A percentile compares a stretch with the other conserved stretches of the same genome.
These are phyloP conservation scores for Macrosoma leucophasiata DNA, from an alignment of 2,888 invertebrate genomes.

Conservation along the genomic window DNA sequence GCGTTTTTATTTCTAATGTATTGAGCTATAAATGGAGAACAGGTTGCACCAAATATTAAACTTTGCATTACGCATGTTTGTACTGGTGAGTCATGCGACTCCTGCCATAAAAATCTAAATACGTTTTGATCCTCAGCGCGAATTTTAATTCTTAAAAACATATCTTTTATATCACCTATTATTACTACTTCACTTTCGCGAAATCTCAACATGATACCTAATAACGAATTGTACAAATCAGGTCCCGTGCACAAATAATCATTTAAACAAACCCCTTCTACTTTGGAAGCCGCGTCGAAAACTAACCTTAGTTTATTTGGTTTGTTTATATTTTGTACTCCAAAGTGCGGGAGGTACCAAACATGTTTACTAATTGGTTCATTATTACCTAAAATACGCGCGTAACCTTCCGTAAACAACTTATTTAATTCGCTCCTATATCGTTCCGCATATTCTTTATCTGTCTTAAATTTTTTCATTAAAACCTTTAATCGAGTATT, in stretches of 20 bases:
- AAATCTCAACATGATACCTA: slow-evolving; percentile 23
- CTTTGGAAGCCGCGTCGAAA: slow-evolving; percentile 20
- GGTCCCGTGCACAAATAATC: slow-evolving; percentile 19
- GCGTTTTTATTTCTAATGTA: slow-evolving; percentile 18
- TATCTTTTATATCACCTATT: slow-evolving; percentile 16
- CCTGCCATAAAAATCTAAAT: slow-evolving; percentile 20
- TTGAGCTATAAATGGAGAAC: slow-evolving; percentile 24
- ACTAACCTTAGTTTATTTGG: slow-evolving; percentile 23
- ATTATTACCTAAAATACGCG: slow-evolving; percentile 15
- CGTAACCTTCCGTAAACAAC: slow-evolving; percentile 17
- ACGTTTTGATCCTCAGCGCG: slow-evolving; percentile 9
- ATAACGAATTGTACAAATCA: slow-evolving; percentile 20
- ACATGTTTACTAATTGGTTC: slow-evolving; percentile 13
- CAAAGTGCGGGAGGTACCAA: slow-evolving; percentile 23
- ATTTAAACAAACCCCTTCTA: slow-evolving; percentile 16
- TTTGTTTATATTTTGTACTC: slow-evolving; percentile 21
- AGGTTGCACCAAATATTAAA: slow-evolving; percentile 22
- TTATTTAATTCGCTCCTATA: slow-evolving; percentile 13
- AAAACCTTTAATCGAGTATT: slow-evolving; percentile 8
- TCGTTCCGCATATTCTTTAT: slow-evolving; percentile 9
- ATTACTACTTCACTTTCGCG: no score
- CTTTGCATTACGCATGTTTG: slow-evolving; percentile 13
- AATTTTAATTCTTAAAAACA: slow-evolving; percentile 20
- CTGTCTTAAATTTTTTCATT: slow-evolving; percentile 10
- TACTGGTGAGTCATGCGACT: slow-evolving; percentile 3